Conservation (phyloP, 2,888 invertebrate genomes). For the Sminthurides aquaticus region DNA sequence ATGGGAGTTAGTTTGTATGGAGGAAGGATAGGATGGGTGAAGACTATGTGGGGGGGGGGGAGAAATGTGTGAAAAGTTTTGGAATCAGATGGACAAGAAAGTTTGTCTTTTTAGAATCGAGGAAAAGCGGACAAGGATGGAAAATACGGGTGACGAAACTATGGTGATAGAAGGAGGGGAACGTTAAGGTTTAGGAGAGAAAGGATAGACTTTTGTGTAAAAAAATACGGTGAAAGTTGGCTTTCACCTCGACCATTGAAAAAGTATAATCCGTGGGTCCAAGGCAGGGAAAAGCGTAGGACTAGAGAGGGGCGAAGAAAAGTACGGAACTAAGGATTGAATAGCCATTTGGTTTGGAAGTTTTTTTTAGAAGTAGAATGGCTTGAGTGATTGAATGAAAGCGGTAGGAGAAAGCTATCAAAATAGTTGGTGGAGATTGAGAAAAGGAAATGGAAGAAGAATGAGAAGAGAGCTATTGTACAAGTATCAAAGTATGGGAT, state of each 20-base stretch:
- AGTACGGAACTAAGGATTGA: not conserved
- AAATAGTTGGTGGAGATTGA: no score
- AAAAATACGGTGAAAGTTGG: constrained; percentile 3
- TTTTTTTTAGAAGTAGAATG: not conserved
- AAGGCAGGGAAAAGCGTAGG: not conserved
- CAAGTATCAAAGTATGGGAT: not conserved
- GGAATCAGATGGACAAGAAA: constrained; percentile 7
- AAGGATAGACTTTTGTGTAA: not conserved
- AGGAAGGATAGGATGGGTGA: no score
- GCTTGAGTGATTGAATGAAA: not conserved
- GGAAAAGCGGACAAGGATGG: not conserved
- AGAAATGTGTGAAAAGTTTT: constrained; percentile 5
- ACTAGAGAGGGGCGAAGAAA: not conserved
- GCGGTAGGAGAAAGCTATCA: not conserved
- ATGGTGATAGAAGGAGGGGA: not conserved
- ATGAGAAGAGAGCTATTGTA: not conserved
- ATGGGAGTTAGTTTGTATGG: no score
- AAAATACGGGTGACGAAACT: not conserved
- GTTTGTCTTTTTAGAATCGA: constrained; percentile 2
- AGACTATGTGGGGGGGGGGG: not conserved
- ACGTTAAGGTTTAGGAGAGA: not conserved
- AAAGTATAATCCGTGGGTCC: not conserved
- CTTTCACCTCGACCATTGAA: not conserved
- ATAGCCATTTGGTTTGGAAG: no score
- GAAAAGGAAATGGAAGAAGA: no score